These are phyloP conservation scores for Paraescarpia echinospica DNA, from an alignment of 1,140 invertebrate genomes.

Conservation along the genomic window DNA sequence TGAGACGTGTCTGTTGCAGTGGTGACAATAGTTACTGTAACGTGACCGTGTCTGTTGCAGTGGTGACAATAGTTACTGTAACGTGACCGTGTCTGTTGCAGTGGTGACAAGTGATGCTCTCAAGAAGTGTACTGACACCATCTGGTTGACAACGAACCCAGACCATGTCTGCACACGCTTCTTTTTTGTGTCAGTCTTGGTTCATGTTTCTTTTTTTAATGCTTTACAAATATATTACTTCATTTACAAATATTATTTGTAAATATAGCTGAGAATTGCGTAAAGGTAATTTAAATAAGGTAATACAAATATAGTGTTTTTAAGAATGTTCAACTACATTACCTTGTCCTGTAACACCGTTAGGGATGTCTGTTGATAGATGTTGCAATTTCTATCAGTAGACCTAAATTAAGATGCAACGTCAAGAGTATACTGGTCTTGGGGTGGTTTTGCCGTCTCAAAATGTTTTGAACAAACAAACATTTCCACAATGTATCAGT, in stretches of 20 bases:
- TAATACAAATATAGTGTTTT: no score
- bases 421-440: no score
- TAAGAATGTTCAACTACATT: no score
- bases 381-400: no score
- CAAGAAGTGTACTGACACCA: slow-evolving; percentile 36
- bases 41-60: background rate
- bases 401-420: no score
- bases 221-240: no score
- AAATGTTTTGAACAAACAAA: no score
- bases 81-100: slow-evolving; percentile 25
- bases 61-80: background rate
- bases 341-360: no score
- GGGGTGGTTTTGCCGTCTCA: no score
- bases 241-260: slow-evolving; percentile 11
- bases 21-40: background rate
- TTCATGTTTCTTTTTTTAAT: background rate
- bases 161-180: slow-evolving; percentile 50
- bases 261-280: background rate
- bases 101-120: slow-evolving; percentile 40
- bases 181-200: slow-evolving; percentile 44
- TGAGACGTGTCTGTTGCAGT: background rate
- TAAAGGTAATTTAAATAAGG: no score
- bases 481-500: background rate
- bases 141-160: slow-evolving; percentile 41
- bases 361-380: no score